Evolutionary conservation across 2,797 vertebrate species (phyloP), one percentile per base, ranked within the genome.

Genomic region (Dicrostonyx torquatus): DNA sequence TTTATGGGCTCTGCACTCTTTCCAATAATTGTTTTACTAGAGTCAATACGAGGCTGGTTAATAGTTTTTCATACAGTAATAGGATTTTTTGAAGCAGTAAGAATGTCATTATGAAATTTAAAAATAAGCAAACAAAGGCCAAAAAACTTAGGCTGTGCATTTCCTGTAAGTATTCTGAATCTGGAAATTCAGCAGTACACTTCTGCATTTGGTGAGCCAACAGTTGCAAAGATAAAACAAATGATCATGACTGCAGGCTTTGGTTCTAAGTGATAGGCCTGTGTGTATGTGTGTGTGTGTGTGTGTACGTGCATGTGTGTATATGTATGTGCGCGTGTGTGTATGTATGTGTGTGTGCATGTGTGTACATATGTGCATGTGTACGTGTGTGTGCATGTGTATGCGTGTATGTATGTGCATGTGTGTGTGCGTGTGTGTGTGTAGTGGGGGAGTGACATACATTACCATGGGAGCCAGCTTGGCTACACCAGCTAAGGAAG

Each of bases 21-120:
- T 72, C 75, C 92, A 95, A 89, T 96, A 97, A 96, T 97, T 97
- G 87, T 97, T 95, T 97, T 95, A 95, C 93, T 87, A 79, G 94
- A 96, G 85, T 97, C 95, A 94, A 84, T 95, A 93, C 84, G 87
- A 96, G 87, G 37, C 87, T 94, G 85, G 77, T 95, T 97, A 96
- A 95, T 96, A 96, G 93, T 94, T 97, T 97, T 97, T 94, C 58
- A 87, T 87, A 45, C 2, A 0, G 45, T 96, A 93, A 91, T 97
- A 96, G 93, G 94, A 95, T 94, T 97, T 97, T 94, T 90, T 96
- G 90, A 96, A 95, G 90, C 80, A 95, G 40, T 43, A 87, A 95
- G 55, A 96, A 95, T 93, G 53, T 88, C 91, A 91, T 89, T 5
- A 10, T 96, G 73, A 94, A 96, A 96, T 94, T 96, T 93, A 96